These are phyloP conservation scores for Pseudochromis fuscus DNA, from an alignment of 2,797 vertebrate genomes.

Conservation along the genomic window DNA sequence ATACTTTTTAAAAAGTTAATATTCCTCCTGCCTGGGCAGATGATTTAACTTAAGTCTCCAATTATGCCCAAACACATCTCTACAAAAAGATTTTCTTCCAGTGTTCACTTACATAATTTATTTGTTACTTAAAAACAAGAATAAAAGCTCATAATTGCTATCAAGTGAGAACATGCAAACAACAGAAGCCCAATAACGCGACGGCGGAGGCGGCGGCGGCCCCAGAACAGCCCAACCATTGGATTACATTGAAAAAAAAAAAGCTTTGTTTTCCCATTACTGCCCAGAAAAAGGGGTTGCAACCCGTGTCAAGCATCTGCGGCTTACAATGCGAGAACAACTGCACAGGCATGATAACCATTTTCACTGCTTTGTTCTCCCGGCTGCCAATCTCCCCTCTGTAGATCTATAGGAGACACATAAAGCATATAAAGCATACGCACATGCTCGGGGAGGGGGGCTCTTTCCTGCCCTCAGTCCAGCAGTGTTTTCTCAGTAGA, in stretches of 20 bases:
- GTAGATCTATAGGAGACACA: constrained; percentile 63
- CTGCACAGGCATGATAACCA: constrained; percentile 69
- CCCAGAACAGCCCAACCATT: constrained; percentile 9
- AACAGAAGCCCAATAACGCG: neutral
- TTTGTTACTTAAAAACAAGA: neutral
- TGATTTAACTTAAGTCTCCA: too few relatives aligned
- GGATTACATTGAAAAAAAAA: constrained; percentile 20
- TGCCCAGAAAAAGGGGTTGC: constrained; percentile 47
- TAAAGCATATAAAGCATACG: constrained; percentile 49
- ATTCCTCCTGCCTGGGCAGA: too few relatives aligned
- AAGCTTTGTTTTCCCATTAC: constrained; percentile 53
- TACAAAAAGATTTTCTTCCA: too few relatives aligned
- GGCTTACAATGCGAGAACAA: constrained; percentile 55
- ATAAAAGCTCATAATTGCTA: neutral
- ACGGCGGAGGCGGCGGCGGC: constrained; percentile 10
- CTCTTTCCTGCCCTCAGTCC: constrained; percentile 49
- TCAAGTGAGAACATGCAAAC: neutral
- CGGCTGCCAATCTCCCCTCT: constrained; percentile 60
- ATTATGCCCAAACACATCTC: too few relatives aligned
- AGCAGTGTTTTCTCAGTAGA: constrained; percentile 70
- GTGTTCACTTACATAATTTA: too few relatives aligned
- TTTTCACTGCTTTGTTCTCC: constrained; percentile 62
- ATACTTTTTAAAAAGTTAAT: too few relatives aligned
- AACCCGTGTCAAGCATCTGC: constrained; percentile 57
- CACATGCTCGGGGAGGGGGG: constrained; percentile 11